Evolutionary conservation across 2,797 vertebrate species (phyloP).

Genomic region (Aselliscus stoliczkanus): DNA sequence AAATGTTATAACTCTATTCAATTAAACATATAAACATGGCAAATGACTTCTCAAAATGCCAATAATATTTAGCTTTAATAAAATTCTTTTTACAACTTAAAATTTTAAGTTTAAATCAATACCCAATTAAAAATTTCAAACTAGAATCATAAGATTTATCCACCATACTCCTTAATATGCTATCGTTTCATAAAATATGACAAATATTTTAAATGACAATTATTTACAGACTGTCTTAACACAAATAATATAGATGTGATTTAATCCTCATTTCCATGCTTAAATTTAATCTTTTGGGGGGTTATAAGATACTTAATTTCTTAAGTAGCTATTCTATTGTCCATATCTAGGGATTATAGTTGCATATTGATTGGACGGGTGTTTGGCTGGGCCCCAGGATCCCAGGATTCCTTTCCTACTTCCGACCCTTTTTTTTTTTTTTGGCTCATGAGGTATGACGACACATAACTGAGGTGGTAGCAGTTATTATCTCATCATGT

Average conservation of each 20-base stretch:
- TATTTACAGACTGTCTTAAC: neutral
- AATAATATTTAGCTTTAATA: neutral
- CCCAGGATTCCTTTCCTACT: neutral
- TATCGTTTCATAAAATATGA: neutral
- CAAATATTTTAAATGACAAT: neutral
- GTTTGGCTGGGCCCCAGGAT: neutral
- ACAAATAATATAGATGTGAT: neutral
- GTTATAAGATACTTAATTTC: neutral
- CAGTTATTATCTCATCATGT: neutral
- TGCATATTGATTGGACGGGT: neutral
- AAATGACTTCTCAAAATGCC: neutral
- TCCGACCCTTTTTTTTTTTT: neutral
- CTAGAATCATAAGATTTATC: neutral
- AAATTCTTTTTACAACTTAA: neutral
- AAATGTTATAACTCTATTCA: neutral
- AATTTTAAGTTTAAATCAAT: slow-evolving; percentile 15
- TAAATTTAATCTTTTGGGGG: neutral
- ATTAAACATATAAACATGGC: neutral
- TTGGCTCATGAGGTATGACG: neutral
- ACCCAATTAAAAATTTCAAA: slow-evolving; percentile 3
- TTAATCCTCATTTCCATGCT: neutral
- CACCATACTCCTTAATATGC: neutral
- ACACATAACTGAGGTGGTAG: neutral
- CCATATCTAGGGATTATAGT: neutral
- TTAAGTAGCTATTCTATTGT: neutral